Percentiles rank a stretch among this genome's conserved stretches.
These are phyloP conservation scores for Ochotona princeps DNA, from an alignment of 2,113 vertebrate species.

Conservation along the genomic window DNA sequence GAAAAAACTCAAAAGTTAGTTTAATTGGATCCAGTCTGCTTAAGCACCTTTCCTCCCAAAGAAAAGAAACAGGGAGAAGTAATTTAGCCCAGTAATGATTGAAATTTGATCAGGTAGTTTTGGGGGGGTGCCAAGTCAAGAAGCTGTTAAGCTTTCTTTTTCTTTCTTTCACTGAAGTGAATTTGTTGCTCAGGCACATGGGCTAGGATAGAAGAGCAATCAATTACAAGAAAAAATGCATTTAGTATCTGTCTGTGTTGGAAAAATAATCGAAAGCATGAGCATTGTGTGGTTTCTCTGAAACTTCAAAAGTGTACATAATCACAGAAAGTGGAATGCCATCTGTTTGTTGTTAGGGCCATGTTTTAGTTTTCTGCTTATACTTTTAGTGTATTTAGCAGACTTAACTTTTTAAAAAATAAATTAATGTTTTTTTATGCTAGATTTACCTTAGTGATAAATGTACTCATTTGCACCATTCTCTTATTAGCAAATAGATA, in stretches of 20 bases:
- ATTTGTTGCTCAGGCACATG: slow-evolving; percentile 78
- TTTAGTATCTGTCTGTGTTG: slow-evolving; percentile 84
- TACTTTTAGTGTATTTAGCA: slow-evolving; percentile 79
- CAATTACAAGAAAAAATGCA: slow-evolving; percentile 84
- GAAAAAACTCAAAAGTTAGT: slow-evolving; percentile 51
- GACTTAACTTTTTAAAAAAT: slow-evolving; percentile 79
- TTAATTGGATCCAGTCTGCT: slow-evolving; percentile 72
- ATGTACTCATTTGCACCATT: slow-evolving; percentile 68
- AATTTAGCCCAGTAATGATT: slow-evolving; percentile 74
- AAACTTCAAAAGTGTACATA: slow-evolving; percentile 87
- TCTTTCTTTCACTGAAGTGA: slow-evolving; percentile 75
- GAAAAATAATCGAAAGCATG: slow-evolving; percentile 89
- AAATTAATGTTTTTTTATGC: slow-evolving; percentile 82
- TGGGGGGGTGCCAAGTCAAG: slow-evolving; percentile 73
- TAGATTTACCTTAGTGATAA: slow-evolving; percentile 63
- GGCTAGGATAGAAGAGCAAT: slow-evolving; percentile 83
- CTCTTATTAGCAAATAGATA: slow-evolving; percentile 72
- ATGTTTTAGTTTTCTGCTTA: slow-evolving; percentile 85
- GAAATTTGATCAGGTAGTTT: slow-evolving; percentile 78
- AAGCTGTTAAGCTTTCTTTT: slow-evolving; percentile 80
- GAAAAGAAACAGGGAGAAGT: slow-evolving; percentile 33
- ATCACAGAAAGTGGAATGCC: slow-evolving; percentile 83
- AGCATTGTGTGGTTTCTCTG: slow-evolving; percentile 82
- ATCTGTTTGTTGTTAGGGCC: slow-evolving; percentile 88
- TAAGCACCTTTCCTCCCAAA: slow-evolving; percentile 48